phyloP scores from a whole-genome alignment of 2,888 invertebrate species.

The Xanthorhoe designata region DNA sequence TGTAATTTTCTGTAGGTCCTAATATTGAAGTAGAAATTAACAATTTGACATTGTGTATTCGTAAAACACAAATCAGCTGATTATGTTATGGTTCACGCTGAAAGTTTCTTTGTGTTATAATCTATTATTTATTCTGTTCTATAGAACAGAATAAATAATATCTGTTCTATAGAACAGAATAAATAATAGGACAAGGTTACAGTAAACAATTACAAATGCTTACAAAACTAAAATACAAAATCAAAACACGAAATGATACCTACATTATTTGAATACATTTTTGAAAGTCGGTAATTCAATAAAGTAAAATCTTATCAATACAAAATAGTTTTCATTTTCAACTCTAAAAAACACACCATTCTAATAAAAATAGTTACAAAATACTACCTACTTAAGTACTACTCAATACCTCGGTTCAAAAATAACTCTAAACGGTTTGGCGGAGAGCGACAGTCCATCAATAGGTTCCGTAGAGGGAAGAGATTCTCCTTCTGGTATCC shows the following conservation, averaged over 20 bases:
- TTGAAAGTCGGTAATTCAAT: neutral
- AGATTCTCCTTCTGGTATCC: slow-evolving; percentile 65
- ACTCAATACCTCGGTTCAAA: slow-evolving; percentile 62
- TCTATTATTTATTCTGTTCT: too few relatives aligned
- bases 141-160: too few relatives aligned
- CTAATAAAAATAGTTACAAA: neutral
- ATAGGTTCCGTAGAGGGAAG: slow-evolving; percentile 77
- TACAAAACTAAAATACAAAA: neutral
- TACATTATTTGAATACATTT: neutral
- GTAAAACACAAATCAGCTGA: slow-evolving; percentile 20
- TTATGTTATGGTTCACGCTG: neutral
- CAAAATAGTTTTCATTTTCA: neutral
- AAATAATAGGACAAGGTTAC: too few relatives aligned
- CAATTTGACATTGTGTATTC: neutral
- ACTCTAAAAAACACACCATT: neutral
- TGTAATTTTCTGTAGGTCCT: neutral
- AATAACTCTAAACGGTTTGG: slow-evolving; percentile 80
- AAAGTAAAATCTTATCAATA: neutral
- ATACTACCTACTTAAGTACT: neutral
- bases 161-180: too few relatives aligned
- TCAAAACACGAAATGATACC: too few relatives aligned
- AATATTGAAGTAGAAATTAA: neutral
- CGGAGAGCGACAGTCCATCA: slow-evolving; percentile 85
- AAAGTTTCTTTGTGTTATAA: neutral
- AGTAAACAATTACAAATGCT: neutral